A percentile compares a stretch with the other conserved stretches of the same genome.
These are phyloP conservation scores for Desmodus rotundus DNA, from an alignment of 2,113 vertebrate species.

Conservation along the genomic window DNA sequence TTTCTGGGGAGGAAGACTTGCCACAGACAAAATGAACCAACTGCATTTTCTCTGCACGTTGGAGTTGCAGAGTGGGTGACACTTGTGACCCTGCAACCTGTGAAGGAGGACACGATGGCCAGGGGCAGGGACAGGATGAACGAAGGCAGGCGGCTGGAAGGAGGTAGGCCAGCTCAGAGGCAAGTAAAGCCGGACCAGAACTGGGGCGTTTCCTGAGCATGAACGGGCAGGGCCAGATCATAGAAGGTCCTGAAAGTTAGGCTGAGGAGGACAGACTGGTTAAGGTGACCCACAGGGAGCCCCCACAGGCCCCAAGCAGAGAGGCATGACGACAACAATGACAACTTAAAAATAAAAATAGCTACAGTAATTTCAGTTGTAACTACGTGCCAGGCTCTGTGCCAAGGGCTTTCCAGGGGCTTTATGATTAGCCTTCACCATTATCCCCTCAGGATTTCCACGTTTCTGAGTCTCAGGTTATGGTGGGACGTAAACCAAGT, in stretches of 20 bases:
- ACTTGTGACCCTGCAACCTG: no score
- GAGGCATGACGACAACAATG: neutral
- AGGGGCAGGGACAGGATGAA: neutral
- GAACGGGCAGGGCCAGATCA: neutral
- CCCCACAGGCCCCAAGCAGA: neutral
- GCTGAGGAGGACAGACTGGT: neutral
- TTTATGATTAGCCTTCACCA: neutral
- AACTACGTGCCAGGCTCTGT: neutral
- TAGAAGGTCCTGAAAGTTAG: neutral
- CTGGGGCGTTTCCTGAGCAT: neutral
- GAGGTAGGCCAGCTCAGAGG: no score
- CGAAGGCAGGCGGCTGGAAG: neutral
- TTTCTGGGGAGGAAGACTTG: neutral
- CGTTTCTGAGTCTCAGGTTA: neutral
- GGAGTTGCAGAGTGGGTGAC: neutral
- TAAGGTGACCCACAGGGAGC: neutral
- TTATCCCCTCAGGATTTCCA: neutral
- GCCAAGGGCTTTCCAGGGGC: neutral
- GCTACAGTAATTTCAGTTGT: neutral
- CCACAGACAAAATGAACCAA: neutral
- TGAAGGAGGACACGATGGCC: neutral
- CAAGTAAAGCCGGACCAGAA: neutral
- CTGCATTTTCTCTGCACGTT: neutral
- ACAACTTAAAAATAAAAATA: neutral
- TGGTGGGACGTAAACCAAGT: accelerated